Evolutionary conservation across 2,888 invertebrate species (phyloP).

Genomic region (Saturnia pavonia): DNA sequence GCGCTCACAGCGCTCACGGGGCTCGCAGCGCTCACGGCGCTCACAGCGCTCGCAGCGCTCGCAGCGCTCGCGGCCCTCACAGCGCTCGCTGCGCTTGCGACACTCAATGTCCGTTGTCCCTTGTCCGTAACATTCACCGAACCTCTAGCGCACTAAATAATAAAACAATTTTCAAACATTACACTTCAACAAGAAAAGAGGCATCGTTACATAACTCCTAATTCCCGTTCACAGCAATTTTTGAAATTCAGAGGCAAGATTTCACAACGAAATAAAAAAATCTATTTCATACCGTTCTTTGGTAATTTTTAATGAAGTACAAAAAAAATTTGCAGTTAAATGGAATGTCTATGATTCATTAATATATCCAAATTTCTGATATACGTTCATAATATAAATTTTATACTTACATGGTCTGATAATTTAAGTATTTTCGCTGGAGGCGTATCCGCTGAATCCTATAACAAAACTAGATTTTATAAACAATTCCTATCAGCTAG

Average conservation of each 20-base stretch:
- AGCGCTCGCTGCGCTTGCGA: constrained; percentile 21
- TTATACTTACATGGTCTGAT: constrained; percentile 23
- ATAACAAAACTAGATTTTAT: constrained; percentile 25
- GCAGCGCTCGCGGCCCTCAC: constrained; percentile 22
- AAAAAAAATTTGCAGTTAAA: no score
- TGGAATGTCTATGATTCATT: no score
- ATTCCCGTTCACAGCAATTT: no score
- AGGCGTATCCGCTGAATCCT: constrained; percentile 70
- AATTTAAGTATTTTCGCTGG: constrained; percentile 67
- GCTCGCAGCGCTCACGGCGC: constrained; percentile 21
- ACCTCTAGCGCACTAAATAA: not conserved
- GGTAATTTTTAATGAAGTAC: no score
- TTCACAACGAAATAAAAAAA: no score
- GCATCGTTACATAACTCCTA: no score
- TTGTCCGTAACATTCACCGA: not conserved
- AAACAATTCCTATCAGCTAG: constrained; percentile 14
- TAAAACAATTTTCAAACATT: no score
- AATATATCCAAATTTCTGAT: not conserved
- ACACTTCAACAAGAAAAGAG: no score
- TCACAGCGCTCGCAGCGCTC: not conserved
- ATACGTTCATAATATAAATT: not conserved
- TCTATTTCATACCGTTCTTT: no score
- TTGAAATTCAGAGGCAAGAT: no score
- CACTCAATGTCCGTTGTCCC: not conserved
- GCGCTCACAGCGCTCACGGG: constrained; percentile 22